These are phyloP conservation scores for Amphiura filiformis DNA, from an alignment of 35 echinoderm and acorn worm genomes.

Conservation along the genomic window DNA sequence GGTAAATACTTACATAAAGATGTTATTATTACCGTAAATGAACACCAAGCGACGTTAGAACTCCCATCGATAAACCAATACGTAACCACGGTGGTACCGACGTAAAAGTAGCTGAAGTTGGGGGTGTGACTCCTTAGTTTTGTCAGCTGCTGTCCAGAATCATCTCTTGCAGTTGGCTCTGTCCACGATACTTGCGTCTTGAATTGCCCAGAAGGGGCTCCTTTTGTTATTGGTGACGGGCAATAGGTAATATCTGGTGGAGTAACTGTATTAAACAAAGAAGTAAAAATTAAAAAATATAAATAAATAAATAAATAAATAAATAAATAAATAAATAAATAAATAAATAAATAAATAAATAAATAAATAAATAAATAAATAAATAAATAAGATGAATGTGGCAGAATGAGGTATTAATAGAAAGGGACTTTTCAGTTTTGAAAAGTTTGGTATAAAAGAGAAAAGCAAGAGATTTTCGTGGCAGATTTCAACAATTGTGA, in stretches of 20 bases:
- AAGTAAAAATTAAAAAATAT: no score
- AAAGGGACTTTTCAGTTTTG: no score
- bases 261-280: background rate
- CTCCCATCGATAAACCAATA: background rate
- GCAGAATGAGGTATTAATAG: no score
- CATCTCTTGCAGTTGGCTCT: background rate
- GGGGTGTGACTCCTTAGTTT: background rate
- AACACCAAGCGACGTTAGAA: background rate
- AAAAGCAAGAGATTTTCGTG: no score
- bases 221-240: background rate
- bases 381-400: no score
- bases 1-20: background rate
- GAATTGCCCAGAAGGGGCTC: background rate
- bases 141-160: background rate
- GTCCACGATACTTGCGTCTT: background rate
- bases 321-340: no score
- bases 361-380: no score
- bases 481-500: no score
- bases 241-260: background rate
- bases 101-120: background rate
- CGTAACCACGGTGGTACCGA: background rate
- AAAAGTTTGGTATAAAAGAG: no score
- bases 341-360: no score
- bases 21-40: background rate
- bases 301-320: no score